A percentile compares a stretch with the other conserved stretches of the same genome.
These are phyloP conservation scores for Drosophila peninsularis DNA, from an alignment of 2,888 invertebrate genomes.

Conservation along the genomic window DNA sequence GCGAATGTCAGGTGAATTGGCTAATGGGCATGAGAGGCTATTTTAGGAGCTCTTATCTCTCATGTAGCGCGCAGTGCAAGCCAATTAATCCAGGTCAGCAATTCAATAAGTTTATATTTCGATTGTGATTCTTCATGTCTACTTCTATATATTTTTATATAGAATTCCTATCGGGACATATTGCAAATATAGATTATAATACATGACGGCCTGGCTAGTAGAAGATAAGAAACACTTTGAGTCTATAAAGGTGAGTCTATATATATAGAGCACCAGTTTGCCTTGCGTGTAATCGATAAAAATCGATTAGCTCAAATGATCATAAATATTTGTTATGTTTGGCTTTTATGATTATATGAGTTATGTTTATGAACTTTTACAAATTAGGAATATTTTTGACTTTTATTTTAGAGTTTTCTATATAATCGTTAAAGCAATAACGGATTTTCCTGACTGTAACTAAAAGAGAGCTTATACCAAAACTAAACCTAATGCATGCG, in stretches of 20 bases:
- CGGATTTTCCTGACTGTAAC: neutral
- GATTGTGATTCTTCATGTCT: no score
- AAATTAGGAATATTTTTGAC: no score
- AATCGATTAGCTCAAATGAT: neutral
- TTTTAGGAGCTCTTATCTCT: neutral
- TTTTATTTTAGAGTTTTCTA: no score
- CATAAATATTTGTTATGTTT: neutral
- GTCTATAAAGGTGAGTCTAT: no score
- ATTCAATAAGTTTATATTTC: neutral
- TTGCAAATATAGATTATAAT: neutral
- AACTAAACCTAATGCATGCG: neutral
- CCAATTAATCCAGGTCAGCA: constrained; percentile 10
- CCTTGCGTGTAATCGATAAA: neutral
- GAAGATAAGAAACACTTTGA: neutral
- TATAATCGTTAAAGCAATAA: neutral
- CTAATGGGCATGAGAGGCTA: constrained; percentile 15
- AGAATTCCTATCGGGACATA: neutral
- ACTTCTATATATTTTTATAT: no score
- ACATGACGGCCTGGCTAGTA: no score
- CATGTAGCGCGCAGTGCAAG: neutral
- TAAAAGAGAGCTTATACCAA: neutral
- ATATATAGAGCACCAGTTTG: no score
- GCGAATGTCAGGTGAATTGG: constrained; percentile 45
- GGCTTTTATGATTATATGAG: neutral
- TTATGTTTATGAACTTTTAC: neutral